phyloP scores from a whole-genome alignment of 2,113 vertebrate species.

The Meriones unguiculatus region DNA sequence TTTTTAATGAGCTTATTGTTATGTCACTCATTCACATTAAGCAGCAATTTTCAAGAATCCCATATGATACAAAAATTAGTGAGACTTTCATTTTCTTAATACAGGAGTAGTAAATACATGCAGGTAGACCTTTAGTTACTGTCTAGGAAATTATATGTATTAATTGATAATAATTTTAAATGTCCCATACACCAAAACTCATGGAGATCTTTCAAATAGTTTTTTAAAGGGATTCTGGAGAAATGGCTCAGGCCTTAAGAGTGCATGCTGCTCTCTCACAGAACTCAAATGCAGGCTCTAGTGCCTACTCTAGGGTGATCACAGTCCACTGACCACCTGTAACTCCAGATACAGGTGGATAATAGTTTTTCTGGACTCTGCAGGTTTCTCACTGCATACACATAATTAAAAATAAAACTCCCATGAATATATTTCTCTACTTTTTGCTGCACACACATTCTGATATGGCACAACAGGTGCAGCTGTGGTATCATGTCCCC shows the following conservation, averaged over 20 bases:
- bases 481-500: neutral
- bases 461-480: neutral
- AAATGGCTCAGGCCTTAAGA: neutral
- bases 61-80: neutral
- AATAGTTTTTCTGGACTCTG: neutral
- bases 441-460: neutral
- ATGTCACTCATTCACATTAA: neutral
- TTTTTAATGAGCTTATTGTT: neutral
- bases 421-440: neutral
- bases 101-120: neutral
- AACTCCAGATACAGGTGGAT: neutral
- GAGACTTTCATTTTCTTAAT: neutral
- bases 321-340: rapidly evolving
- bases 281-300: neutral
- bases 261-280: neutral
- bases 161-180: neutral
- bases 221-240: neutral
- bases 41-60: neutral
- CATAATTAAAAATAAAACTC: neutral
- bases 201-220: neutral
- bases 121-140: neutral
- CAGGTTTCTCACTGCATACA: neutral
- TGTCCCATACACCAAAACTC: neutral
- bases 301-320: neutral
- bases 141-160: neutral